phyloP scores from a whole-genome alignment of 2,113 vertebrate genomes.

The Bos javanicus region DNA sequence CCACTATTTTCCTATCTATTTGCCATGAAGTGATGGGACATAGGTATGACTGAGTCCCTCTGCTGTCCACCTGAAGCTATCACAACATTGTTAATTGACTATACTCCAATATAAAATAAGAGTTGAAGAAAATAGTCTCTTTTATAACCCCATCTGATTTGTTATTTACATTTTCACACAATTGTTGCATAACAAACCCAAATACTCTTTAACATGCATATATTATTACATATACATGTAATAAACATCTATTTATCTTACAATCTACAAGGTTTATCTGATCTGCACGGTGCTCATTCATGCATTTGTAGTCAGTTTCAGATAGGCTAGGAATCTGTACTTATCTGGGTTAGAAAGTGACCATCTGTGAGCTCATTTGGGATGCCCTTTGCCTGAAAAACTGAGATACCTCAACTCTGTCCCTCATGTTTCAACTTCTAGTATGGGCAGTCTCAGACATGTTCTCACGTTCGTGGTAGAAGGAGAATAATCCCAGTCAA shows the following conservation, averaged over 20 bases:
- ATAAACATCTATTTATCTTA: not conserved
- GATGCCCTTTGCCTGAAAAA: not conserved
- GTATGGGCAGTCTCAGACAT: not conserved
- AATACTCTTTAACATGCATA: not conserved
- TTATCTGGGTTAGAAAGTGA: not conserved
- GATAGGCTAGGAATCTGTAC: not conserved
- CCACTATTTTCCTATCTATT: not conserved
- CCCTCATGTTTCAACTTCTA: not conserved
- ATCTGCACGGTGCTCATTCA: not conserved
- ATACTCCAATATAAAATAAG: not conserved
- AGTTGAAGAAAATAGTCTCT: not conserved
- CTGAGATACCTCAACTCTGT: not conserved
- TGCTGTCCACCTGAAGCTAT: not conserved
- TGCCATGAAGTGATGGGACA: not conserved
- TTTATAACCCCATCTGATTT: not conserved
- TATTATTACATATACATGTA: not conserved
- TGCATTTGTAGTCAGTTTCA: too few relatives aligned
- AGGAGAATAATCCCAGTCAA: not conserved
- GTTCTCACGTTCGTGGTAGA: accelerated
- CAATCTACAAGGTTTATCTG: not conserved
- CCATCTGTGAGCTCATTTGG: not conserved
- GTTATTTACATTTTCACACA: not conserved
- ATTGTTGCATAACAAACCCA: not conserved
- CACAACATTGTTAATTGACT: not conserved
- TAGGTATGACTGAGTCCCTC: not conserved